Percentiles rank a stretch among this genome's conserved stretches.
Evolutionary conservation across 2,888 invertebrate species (phyloP).

Genomic region (Erebia palarica): DNA sequence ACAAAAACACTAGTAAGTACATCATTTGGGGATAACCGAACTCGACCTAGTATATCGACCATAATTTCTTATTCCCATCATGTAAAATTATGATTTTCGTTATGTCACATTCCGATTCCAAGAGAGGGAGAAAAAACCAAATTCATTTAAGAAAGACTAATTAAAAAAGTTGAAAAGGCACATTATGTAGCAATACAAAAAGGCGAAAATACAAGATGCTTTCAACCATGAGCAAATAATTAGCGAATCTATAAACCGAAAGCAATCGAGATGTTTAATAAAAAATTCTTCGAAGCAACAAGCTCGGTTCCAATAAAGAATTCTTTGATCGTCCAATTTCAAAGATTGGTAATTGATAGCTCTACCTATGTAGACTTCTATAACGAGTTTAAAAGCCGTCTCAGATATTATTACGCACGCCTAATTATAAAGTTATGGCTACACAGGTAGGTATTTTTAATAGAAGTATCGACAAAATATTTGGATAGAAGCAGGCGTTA

Average conservation of each 20-base stretch:
- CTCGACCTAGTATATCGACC: too few relatives aligned
- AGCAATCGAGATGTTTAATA: constrained; percentile 33
- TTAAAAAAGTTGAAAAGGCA: not conserved
- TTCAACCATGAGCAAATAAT: constrained; percentile 12
- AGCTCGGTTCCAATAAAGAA: constrained; percentile 27
- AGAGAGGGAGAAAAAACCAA: too few relatives aligned
- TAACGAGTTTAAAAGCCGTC: constrained; percentile 10
- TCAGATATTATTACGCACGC: constrained; percentile 6
- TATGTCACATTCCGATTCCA: too few relatives aligned
- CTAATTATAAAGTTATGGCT: constrained; percentile 8
- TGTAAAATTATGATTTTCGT: too few relatives aligned
- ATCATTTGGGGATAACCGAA: too few relatives aligned
- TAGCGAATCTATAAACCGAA: constrained; percentile 19
- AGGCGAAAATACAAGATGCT: not conserved
- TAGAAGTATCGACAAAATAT: not conserved
- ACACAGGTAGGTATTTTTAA: not conserved
- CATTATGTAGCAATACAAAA: not conserved
- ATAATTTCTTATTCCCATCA: too few relatives aligned
- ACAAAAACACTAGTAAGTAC: too few relatives aligned
- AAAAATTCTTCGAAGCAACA: constrained; percentile 33
- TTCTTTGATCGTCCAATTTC: constrained; percentile 38
- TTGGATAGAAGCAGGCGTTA: too few relatives aligned
- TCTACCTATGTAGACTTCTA: not conserved
- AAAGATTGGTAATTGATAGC: constrained; percentile 35
- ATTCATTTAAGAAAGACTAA: too few relatives aligned